These are phyloP conservation scores for Scaptomyza reducta DNA, from an alignment of 2,888 invertebrate genomes.

Conservation along the genomic window DNA sequence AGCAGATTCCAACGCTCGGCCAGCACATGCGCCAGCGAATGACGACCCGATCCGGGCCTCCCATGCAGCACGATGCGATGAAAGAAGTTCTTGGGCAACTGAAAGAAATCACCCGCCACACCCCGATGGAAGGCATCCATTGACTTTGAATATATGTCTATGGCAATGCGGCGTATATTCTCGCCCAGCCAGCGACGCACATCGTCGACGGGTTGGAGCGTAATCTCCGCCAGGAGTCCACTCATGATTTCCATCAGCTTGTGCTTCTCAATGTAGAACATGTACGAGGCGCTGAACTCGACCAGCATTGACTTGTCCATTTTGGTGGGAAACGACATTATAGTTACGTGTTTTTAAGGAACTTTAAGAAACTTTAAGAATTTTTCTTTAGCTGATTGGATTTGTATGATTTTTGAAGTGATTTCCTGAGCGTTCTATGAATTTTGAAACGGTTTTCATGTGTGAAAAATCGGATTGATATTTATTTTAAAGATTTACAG, in stretches of 20 bases:
- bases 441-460: too few species aligned
- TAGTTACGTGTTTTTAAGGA: too few species aligned
- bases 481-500: too few species aligned
- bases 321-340: constrained; percentile 55
- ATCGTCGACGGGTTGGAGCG: constrained; percentile 53
- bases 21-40: constrained; percentile 85
- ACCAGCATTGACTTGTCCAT: constrained; percentile 56
- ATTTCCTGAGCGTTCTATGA: not conserved
- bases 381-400: too few species aligned
- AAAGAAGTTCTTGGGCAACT: constrained; percentile 65
- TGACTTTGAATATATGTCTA: constrained; percentile 69
- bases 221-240: constrained; percentile 71
- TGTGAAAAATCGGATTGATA: too few species aligned
- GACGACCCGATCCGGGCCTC: constrained; percentile 86
- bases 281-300: constrained; percentile 72
- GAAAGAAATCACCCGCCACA: constrained; percentile 53
- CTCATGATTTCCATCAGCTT: constrained; percentile 79
- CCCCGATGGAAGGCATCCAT: constrained; percentile 59
- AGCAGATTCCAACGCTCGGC: constrained; percentile 85
- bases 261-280: constrained; percentile 82
- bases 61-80: constrained; percentile 86
- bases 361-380: too few species aligned
- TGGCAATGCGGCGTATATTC: constrained; percentile 70
- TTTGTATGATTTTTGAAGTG: not conserved
- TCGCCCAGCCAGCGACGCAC: constrained; percentile 71